A percentile compares a stretch with the other conserved stretches of the same genome.
Conservation (phyloP, 2,113 vertebrate species). For the Heteronetta atricapilla region DNA sequence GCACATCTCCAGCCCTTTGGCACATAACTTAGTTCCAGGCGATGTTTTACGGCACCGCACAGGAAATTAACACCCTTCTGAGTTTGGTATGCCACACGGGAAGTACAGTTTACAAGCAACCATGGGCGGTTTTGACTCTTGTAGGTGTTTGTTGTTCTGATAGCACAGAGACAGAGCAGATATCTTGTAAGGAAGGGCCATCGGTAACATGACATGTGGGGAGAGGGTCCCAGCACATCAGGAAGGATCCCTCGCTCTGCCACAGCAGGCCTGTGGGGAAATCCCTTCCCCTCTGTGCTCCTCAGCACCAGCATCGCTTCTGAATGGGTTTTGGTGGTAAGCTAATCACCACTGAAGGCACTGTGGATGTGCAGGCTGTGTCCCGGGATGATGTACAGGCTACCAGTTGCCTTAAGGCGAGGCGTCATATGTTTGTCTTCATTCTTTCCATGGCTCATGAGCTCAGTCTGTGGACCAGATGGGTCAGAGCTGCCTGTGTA, state of each 20-base stretch:
- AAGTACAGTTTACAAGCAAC: not conserved
- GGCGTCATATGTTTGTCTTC: constrained; percentile 32
- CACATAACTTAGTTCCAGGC: not conserved
- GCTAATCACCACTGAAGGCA: not conserved
- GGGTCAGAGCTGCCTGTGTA: constrained; percentile 12
- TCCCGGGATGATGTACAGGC: not conserved
- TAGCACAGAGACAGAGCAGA: not conserved
- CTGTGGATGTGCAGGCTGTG: not conserved
- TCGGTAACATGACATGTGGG: not conserved
- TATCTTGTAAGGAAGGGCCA: not conserved
- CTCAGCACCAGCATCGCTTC: not conserved
- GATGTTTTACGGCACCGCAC: not conserved
- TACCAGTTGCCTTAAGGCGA: constrained; percentile 33
- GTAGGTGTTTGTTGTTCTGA: not conserved
- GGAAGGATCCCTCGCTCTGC: not conserved
- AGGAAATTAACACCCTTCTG: not conserved
- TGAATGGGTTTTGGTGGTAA: not conserved
- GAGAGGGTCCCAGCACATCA: not conserved
- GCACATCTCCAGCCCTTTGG: not conserved
- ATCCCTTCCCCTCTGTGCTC: not conserved
- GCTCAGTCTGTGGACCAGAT: constrained; percentile 23
- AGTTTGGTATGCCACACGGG: not conserved
- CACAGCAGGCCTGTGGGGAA: not conserved
- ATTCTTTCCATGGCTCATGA: not conserved
- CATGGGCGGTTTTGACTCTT: not conserved